These are phyloP conservation scores for Hartigia nigra DNA, from an alignment of 2,888 invertebrate genomes.

Conservation along the genomic window DNA sequence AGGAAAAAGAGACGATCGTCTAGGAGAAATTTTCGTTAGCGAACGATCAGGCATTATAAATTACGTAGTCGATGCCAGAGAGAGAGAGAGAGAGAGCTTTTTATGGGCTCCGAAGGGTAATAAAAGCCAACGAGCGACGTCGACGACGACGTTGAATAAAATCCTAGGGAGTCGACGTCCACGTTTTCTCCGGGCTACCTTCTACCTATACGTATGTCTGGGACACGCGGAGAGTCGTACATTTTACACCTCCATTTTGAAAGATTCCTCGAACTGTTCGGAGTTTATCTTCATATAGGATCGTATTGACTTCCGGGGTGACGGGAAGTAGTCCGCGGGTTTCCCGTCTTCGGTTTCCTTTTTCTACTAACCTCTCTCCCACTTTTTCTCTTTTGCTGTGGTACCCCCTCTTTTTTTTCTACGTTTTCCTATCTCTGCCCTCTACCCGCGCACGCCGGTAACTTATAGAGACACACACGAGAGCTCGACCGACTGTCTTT, in stretches of 20 bases:
- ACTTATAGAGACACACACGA: not conserved
- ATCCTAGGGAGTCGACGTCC: not conserved
- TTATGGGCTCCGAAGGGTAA: not conserved
- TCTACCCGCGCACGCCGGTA: not conserved
- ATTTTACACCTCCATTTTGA: constrained; percentile 35
- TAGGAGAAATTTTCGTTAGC: not conserved
- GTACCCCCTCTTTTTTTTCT: constrained; percentile 12
- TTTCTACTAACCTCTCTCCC: constrained; percentile 15
- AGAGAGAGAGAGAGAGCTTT: not conserved
- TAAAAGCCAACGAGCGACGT: not conserved
- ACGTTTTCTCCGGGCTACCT: not conserved
- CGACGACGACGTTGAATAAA: no score
- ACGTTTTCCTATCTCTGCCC: constrained; percentile 25
- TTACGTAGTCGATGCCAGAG: not conserved
- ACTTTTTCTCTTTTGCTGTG: constrained; percentile 7
- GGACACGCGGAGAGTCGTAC: constrained; percentile 8
- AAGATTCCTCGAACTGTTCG: constrained; percentile 36
- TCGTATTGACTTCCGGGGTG: constrained; percentile 42
- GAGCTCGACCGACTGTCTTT: not conserved
- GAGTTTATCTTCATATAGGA: constrained; percentile 46
- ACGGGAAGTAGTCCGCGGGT: constrained; percentile 19
- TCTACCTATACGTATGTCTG: not conserved
- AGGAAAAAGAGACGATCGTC: not conserved
- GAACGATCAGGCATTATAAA: not conserved
- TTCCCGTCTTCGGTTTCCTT: constrained; percentile 39